These are phyloP conservation scores for Tholera decimalis DNA, from an alignment of 2,888 invertebrate genomes.

Conservation along the genomic window DNA sequence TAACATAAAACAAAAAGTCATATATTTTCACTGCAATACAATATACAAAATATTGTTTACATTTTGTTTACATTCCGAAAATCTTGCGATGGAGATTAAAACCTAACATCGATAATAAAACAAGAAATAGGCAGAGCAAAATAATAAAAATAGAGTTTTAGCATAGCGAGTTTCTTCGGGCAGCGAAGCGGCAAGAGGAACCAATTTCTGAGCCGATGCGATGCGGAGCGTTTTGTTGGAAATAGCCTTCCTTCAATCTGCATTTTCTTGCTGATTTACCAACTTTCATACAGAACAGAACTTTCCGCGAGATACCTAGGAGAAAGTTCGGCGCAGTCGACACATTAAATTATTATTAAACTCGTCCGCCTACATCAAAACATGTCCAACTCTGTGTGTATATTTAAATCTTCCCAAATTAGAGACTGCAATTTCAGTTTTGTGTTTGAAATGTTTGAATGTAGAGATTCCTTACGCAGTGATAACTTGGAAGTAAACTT, in stretches of 20 bases:
- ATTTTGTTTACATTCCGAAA: conserved; percentile 38
- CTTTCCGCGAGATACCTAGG: conserved; percentile 78
- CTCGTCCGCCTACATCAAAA: conserved; percentile 62
- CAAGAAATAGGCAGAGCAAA: conserved; percentile 80
- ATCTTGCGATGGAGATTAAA: conserved; percentile 81
- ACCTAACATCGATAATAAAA: conserved; percentile 81
- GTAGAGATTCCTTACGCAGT: conserved; percentile 9
- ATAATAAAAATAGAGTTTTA: conserved; percentile 89
- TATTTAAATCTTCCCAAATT: conserved; percentile 43
- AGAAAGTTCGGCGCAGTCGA: conserved; percentile 76
- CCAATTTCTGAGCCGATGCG: conserved; percentile 90
- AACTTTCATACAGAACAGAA: conserved; percentile 86
- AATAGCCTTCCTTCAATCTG: conserved; percentile 91
- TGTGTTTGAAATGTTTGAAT: conserved; percentile 24
- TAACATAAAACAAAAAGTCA: conserved; percentile 39
- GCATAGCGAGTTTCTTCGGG: conserved; percentile 87
- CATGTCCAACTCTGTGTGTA: conserved; percentile 45
- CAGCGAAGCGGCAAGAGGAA: conserved; percentile 87
- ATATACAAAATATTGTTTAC: conserved; percentile 51
- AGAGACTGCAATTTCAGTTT: conserved; percentile 36
- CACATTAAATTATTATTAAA: conserved; percentile 84
- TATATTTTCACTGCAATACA: conserved; percentile 26
- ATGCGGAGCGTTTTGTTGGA: conserved; percentile 90
- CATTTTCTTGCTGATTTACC: conserved; percentile 92
- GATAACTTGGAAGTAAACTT: conserved; percentile 12